These are phyloP conservation scores for Hippocampus abdominalis DNA, from an alignment of 2,113 vertebrate genomes.

Conservation along the genomic window DNA sequence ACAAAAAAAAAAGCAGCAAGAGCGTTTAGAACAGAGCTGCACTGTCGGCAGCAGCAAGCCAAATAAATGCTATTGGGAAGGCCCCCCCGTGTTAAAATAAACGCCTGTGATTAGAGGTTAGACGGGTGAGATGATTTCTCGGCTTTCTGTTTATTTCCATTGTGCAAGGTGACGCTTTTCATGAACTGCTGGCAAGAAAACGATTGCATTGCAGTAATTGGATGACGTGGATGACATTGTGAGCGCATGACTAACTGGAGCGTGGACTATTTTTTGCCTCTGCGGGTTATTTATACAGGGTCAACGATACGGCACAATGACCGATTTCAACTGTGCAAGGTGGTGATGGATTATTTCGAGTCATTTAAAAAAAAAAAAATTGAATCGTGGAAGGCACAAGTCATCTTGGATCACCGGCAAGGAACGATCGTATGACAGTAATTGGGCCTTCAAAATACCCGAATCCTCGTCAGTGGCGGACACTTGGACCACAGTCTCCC, in stretches of 20 bases:
- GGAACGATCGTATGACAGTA: no score
- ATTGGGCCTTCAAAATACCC: slow-evolving; percentile 63
- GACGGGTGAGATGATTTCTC: slow-evolving; percentile 30
- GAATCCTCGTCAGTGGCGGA: slow-evolving; percentile 81
- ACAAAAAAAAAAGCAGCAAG: background rate
- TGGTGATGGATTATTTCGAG: no score
- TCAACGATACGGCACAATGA: no score
- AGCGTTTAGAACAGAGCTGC: slow-evolving; percentile 43
- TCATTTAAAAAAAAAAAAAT: no score
- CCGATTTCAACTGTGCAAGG: no score
- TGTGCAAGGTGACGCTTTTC: background rate
- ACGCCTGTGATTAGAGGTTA: slow-evolving; percentile 50
- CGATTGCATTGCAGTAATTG: background rate
- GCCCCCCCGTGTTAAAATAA: slow-evolving; percentile 58
- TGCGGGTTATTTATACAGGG: no score
- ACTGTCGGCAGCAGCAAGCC: slow-evolving; percentile 52
- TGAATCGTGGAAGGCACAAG: no score
- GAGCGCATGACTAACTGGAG: no score
- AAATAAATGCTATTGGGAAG: slow-evolving; percentile 34
- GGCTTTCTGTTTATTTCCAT: background rate
- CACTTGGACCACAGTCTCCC: slow-evolving; percentile 75
- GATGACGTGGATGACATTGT: no score
- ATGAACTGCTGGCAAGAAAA: background rate
- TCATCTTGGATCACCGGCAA: no score
- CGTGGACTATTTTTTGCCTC: no score